phyloP scores from a whole-genome alignment of 2,113 vertebrate species.

The Podarcis cretensis region DNA sequence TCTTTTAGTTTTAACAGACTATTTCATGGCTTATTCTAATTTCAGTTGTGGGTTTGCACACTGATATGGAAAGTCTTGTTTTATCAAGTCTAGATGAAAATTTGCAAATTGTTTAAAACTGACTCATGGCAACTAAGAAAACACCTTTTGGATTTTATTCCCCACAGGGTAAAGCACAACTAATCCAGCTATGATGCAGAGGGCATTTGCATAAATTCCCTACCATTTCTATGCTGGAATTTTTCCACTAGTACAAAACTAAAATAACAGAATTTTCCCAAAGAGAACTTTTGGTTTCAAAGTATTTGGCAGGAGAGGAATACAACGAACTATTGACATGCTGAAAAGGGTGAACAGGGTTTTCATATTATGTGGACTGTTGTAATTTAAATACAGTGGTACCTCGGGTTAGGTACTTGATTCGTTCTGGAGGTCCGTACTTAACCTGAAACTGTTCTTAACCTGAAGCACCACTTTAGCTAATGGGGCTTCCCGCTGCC shows the following conservation, averaged over 20 bases:
- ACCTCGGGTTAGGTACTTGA: no score
- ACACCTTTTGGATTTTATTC: no score
- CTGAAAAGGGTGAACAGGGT: no score
- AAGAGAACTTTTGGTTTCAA: neutral
- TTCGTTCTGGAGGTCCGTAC: no score
- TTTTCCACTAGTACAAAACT: neutral
- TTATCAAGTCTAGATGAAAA: neutral
- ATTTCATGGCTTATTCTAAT: neutral
- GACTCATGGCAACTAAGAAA: no score
- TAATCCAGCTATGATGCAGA: neutral
- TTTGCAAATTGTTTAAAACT: neutral
- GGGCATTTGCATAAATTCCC: neutral
- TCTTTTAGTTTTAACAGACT: neutral
- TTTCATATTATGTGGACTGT: no score
- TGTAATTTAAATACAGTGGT: no score
- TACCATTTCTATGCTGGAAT: neutral
- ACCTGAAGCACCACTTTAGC: no score
- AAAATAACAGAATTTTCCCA: neutral
- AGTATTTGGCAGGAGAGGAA: neutral
- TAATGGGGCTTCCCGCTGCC: no score
- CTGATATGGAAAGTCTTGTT: neutral
- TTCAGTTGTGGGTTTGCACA: neutral
- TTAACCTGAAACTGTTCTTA: no score
- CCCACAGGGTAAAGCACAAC: neutral
- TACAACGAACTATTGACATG: neutral